Conservation (phyloP, 2,113 vertebrate genomes). For the Ceratotherium simum region DNA sequence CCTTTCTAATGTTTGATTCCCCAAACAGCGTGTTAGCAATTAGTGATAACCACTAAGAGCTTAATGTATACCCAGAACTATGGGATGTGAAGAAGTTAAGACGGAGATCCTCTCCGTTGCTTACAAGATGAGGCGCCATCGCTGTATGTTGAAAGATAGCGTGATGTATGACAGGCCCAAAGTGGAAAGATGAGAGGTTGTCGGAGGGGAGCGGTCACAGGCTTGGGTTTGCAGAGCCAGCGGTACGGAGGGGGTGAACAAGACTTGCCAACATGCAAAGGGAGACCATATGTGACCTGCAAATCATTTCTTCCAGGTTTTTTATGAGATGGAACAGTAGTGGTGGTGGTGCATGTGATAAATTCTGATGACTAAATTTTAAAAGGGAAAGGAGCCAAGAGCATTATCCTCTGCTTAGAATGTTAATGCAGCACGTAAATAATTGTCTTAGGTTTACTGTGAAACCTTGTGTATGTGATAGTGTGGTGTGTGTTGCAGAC, state of each 20-base stretch:
- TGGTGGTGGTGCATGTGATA: neutral
- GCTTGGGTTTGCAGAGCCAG: neutral
- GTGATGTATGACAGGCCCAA: neutral
- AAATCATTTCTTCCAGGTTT: neutral
- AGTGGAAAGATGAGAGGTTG: neutral
- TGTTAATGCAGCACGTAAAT: neutral
- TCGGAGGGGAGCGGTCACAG: no score
- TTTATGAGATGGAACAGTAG: neutral
- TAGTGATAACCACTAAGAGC: neutral
- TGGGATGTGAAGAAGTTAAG: neutral
- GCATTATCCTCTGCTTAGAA: neutral
- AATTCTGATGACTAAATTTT: slow-evolving; percentile 26
- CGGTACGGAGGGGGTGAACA: neutral
- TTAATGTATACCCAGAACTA: neutral
- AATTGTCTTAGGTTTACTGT: neutral
- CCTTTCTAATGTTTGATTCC: neutral
- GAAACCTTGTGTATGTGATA: neutral
- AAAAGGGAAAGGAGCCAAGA: neutral
- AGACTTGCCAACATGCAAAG: neutral
- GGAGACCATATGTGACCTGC: neutral
- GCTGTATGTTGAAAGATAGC: neutral
- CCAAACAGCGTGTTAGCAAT: neutral
- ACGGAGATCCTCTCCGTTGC: neutral
- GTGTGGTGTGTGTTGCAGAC: neutral
- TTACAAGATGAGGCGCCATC: neutral